These are phyloP conservation scores for Xenotilapia caudafasciata DNA, from an alignment of 2,113 vertebrate species.

Conservation along the genomic window DNA sequence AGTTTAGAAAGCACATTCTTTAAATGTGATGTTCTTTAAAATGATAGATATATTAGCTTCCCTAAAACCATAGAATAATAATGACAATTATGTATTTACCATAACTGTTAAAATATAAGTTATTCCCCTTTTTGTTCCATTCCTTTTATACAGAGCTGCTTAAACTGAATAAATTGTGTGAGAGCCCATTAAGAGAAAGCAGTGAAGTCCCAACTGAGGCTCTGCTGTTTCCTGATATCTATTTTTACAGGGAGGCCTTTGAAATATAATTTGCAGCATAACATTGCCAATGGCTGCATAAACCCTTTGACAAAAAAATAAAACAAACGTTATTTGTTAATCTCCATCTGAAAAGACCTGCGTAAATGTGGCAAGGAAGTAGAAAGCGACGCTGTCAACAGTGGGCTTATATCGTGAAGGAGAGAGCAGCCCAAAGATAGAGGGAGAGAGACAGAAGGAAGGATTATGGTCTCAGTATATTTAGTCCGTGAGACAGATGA, in stretches of 20 bases:
- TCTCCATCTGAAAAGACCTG: not conserved
- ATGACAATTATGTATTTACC: not conserved
- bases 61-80: not conserved
- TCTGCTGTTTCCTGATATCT: not conserved
- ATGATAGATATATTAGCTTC: not conserved
- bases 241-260: not conserved
- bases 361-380: not conserved
- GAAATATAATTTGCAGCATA: not conserved
- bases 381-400: not conserved
- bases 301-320: not conserved
- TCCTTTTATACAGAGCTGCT: not conserved
- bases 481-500: constrained; percentile 5
- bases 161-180: not conserved
- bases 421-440: not conserved
- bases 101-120: not conserved
- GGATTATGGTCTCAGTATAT: constrained; percentile 23
- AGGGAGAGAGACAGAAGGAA: not conserved
- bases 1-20: rapidly evolving
- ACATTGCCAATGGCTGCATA: not conserved
- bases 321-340: not conserved
- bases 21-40: not conserved
- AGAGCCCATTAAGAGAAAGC: not conserved
- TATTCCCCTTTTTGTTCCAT: not conserved
- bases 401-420: not conserved
- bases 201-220: not conserved